A percentile compares a stretch with the other conserved stretches of the same genome.
phyloP scores from a whole-genome alignment of 2,888 invertebrate genomes.

The Oxycera nigricornis region DNA sequence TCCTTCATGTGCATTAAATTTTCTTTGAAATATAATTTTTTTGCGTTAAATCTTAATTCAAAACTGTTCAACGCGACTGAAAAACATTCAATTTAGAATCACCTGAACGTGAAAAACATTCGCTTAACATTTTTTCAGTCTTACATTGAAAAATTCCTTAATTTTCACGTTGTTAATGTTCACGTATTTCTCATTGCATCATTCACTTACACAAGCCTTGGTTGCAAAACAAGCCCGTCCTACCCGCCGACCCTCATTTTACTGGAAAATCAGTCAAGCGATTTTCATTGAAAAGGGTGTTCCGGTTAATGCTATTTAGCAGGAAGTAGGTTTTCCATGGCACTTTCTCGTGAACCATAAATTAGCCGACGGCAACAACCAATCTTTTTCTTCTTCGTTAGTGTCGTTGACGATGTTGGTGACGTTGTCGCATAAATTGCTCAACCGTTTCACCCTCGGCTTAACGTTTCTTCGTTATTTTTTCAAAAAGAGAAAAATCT shows the following conservation, averaged over 20 bases:
- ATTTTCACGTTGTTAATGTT: not conserved
- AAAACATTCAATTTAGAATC: too few relatives aligned
- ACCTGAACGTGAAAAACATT: too few relatives aligned
- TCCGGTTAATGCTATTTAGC: slow-evolving; percentile 33
- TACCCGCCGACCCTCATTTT: not conserved
- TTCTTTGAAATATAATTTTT: too few relatives aligned
- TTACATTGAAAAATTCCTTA: too few relatives aligned
- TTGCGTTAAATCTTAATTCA: too few relatives aligned
- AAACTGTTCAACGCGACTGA: too few relatives aligned
- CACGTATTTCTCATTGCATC: not conserved
- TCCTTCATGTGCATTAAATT: too few relatives aligned
- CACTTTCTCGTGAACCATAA: slow-evolving; percentile 30
- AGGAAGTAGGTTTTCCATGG: slow-evolving; percentile 30
- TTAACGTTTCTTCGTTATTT: not conserved
- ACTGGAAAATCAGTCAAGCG: slow-evolving; percentile 18
- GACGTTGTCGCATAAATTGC: slow-evolving; percentile 6
- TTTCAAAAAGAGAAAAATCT: too few relatives aligned
- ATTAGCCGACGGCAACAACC: not conserved
- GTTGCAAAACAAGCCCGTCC: not conserved
- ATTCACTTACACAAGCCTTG: not conserved
- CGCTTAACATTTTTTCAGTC: too few relatives aligned
- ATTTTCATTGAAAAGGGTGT: slow-evolving; percentile 19
- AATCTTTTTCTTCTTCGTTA: not conserved
- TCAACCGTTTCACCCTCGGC: not conserved
- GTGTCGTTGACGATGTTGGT: not conserved